These are phyloP conservation scores for Micrasema minimum DNA, from an alignment of 1,140 invertebrate species.

Conservation along the genomic window DNA sequence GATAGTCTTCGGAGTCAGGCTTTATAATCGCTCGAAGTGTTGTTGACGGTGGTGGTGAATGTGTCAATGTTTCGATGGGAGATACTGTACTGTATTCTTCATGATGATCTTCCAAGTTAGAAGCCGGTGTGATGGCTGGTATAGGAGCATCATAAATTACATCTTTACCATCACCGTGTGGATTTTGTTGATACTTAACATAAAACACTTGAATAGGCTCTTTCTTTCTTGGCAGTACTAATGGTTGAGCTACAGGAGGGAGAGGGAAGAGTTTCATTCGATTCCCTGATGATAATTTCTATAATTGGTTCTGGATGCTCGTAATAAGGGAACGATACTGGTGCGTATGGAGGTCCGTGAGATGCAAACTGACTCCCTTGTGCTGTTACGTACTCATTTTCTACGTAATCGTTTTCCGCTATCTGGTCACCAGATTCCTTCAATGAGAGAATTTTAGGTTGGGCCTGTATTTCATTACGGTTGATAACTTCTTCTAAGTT, in stretches of 20 bases:
- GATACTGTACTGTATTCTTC: conserved; percentile 62
- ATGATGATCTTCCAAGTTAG: conserved; percentile 69
- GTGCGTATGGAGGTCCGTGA: conserved; percentile 63
- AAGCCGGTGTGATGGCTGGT: conserved; percentile 75
- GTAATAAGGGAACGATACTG: conserved; percentile 72
- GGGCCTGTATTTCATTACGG: conserved; percentile 65
- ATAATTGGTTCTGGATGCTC: conserved; percentile 89
- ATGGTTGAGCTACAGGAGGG: conserved; percentile 67
- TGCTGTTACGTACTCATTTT: conserved; percentile 61
- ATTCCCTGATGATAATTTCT: conserved; percentile 91
- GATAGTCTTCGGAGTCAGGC: conserved; percentile 84
- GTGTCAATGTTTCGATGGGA: conserved; percentile 62
- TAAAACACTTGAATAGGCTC: conserved; percentile 90
- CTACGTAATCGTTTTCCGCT: conserved; percentile 61
- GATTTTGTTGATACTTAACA: conserved; percentile 87
- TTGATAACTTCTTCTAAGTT: conserved; percentile 62
- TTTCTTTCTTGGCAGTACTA: conserved; percentile 72
- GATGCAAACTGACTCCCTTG: conserved; percentile 58
- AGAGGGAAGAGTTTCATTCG: conserved; percentile 80
- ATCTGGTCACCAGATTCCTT: conserved; percentile 65
- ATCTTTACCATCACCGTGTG: conserved; percentile 75
- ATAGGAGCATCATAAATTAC: conserved; percentile 82
- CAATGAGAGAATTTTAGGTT: conserved; percentile 66
- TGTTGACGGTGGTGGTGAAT: conserved; percentile 72
- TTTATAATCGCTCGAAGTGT: conserved; percentile 84